A percentile compares a stretch with the other conserved stretches of the same genome.
These are phyloP conservation scores for Cerastis leucographa DNA, from an alignment of 2,888 invertebrate genomes.

Conservation along the genomic window DNA sequence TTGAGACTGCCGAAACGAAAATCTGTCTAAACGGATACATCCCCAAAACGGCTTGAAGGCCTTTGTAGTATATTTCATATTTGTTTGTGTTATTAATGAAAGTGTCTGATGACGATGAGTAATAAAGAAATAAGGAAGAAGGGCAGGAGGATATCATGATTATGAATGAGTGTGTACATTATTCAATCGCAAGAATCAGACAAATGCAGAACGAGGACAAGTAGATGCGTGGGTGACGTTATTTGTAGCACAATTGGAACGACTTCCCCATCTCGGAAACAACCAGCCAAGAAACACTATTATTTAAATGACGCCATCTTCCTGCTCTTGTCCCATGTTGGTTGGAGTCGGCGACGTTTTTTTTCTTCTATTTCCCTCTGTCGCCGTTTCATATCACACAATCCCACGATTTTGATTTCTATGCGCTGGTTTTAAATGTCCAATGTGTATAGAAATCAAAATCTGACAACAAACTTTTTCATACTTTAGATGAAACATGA, in stretches of 20 bases:
- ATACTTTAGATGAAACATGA: background rate
- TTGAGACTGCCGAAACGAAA: too few relatives aligned
- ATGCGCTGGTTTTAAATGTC: background rate
- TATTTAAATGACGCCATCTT: background rate
- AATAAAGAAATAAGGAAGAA: too few relatives aligned
- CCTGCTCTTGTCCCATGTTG: too few relatives aligned
- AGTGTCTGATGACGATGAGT: too few relatives aligned
- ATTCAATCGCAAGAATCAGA: background rate
- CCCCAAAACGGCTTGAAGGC: background rate
- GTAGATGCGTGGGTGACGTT: constrained; percentile 14
- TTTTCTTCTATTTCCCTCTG: too few relatives aligned
- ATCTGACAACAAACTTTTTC: background rate
- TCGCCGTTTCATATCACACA: too few relatives aligned
- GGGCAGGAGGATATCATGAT: too few relatives aligned
- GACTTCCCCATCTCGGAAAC: constrained; percentile 14
- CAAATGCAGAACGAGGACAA: background rate
- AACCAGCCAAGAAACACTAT: background rate
- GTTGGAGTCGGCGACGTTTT: too few relatives aligned
- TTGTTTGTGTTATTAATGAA: too few relatives aligned
- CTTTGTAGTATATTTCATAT: background rate
- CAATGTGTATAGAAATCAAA: background rate
- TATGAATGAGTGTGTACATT: background rate
- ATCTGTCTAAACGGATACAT: too few relatives aligned
- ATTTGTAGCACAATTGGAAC: constrained; percentile 5
- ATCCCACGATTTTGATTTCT: too few relatives aligned